phyloP scores from a whole-genome alignment of 2,113 vertebrate species.

The Perca fluviatilis region DNA sequence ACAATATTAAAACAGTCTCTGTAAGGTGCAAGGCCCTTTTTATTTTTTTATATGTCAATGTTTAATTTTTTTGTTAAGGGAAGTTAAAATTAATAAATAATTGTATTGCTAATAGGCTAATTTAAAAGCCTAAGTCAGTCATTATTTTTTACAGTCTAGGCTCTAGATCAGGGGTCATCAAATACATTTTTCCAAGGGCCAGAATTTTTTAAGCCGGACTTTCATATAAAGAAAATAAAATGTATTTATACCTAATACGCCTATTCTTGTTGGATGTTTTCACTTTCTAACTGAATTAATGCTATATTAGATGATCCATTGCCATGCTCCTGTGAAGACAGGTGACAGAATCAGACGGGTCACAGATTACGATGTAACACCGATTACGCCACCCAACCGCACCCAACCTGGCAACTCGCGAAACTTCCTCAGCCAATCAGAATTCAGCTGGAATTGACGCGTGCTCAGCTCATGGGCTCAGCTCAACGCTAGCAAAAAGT shows the following conservation, averaged over 20 bases:
- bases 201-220: too few relatives aligned
- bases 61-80: not conserved
- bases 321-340: not conserved
- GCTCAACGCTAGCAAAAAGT: too few relatives aligned
- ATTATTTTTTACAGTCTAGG: too few relatives aligned
- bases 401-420: not conserved
- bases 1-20: not conserved
- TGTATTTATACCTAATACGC: too few relatives aligned
- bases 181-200: too few relatives aligned
- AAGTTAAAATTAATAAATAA: not conserved
- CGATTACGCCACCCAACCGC: not conserved
- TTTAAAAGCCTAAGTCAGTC: too few relatives aligned
- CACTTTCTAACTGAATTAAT: too few relatives aligned
- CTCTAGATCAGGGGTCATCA: too few relatives aligned
- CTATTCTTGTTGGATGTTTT: too few relatives aligned
- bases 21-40: not conserved
- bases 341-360: not conserved
- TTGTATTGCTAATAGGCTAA: too few relatives aligned
- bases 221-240: too few relatives aligned
- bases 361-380: not conserved
- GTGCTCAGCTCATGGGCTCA: not conserved
- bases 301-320: too few relatives aligned
- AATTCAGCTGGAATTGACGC: not conserved
- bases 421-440: slow-evolving; percentile 61
- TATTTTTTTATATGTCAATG: not conserved